Base-by-base conservation (phyloP, 2,888 invertebrate species). In the Tinea semifulvella region DNA sequence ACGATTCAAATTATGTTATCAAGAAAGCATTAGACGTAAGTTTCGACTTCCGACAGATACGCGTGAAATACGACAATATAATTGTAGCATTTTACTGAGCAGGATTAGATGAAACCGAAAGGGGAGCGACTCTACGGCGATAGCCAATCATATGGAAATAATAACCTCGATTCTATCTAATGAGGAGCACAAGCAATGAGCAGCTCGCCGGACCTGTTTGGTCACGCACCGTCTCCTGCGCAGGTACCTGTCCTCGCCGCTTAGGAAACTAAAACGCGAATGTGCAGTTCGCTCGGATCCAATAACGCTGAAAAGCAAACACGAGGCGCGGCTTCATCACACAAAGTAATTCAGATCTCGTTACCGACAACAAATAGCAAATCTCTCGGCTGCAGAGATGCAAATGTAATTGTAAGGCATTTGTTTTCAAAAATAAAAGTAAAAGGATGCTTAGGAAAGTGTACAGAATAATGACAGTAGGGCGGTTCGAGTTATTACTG, bases 401-500 rank as follows among this genome's bases (percentile, higher is more conserved):
- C 48, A 53, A 61, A 61, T 56, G 62, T 61, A 65, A 65, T 66
- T 65, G 61, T 61, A 57, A 63, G 61, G 57, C 64, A 61, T 55
- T 55, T 58, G 53, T 53, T 58, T 54, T 61, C 58, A 56, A 60
- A 63, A 63, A 66, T 60, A 65, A 67, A 64, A 63, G 56, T 31
- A 43, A 31, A 43, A 43, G 57, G 53, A 61, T 60, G 57, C 56
- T 67, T 62, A 68, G 65, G 68, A 72, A 72, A 71, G 69, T 71
- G 68, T 68, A 69, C 62, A 64, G 57, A 69, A 63, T 77, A 75
- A 79, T 75, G 73, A 76, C 73, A 76, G 71, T 64, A 70, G 68
- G 73, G 73, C 71, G 72, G 68, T 63, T 65, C 69, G 50, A 59
- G 69, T 76, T 75, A 79, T 77, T 77, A 77, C 68, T 58, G 68